A percentile compares a stretch with the other conserved stretches of the same genome.
These are phyloP conservation scores for Triplophysa rosa DNA, from an alignment of 2,113 vertebrate genomes.

Conservation along the genomic window DNA sequence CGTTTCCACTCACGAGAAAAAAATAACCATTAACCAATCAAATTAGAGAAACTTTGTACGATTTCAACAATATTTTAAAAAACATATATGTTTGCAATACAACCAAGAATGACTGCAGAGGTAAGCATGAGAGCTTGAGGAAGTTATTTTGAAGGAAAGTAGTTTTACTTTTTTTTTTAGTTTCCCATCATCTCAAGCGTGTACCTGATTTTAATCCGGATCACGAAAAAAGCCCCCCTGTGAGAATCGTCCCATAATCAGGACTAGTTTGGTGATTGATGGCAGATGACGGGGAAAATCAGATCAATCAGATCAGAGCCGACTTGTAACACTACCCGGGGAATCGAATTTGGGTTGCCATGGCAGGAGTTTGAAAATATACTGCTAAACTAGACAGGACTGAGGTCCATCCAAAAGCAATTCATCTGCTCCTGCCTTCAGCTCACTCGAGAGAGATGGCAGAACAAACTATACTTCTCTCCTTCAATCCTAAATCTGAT, in stretches of 20 bases:
- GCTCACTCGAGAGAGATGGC: too few relatives aligned
- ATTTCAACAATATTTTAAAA: too few relatives aligned
- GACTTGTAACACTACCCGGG: neutral
- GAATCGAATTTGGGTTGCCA: neutral
- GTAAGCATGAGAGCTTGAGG: too few relatives aligned
- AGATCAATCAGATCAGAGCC: neutral
- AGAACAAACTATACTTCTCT: neutral
- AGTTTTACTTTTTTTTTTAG: too few relatives aligned
- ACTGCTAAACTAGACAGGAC: neutral
- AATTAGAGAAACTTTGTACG: too few relatives aligned
- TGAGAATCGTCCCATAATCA: neutral
- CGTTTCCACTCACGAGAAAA: too few relatives aligned
- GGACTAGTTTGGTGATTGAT: neutral
- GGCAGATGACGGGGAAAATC: slow-evolving; percentile 9
- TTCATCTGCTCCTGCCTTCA: slow-evolving; percentile 6
- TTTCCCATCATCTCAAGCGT: too few relatives aligned
- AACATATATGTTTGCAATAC: too few relatives aligned
- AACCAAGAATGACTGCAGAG: too few relatives aligned
- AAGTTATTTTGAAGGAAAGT: too few relatives aligned
- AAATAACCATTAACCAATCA: too few relatives aligned
- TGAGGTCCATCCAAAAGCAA: neutral
- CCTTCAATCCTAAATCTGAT: too few relatives aligned
- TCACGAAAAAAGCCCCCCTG: neutral
- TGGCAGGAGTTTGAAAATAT: neutral
- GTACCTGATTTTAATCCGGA: neutral